These are phyloP conservation scores for Glaucopsyche alexis DNA, from an alignment of 2,888 invertebrate genomes.

Conservation along the genomic window DNA sequence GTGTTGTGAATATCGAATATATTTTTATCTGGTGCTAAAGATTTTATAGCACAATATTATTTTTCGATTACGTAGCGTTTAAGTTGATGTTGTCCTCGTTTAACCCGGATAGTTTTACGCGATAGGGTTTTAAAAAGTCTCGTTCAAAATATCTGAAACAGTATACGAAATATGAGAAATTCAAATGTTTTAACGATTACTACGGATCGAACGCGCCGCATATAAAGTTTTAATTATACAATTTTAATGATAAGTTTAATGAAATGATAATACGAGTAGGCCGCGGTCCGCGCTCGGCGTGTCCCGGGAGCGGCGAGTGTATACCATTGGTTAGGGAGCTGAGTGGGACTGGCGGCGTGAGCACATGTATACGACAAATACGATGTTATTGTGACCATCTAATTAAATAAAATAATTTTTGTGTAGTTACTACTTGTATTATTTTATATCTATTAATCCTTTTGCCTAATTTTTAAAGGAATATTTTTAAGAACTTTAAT, in stretches of 20 bases:
- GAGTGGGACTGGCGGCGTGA: slow-evolving; percentile 62
- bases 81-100: slow-evolving; percentile 49
- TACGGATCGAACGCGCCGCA: slow-evolving; percentile 29
- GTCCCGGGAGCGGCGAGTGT: neutral
- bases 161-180: slow-evolving; percentile 72
- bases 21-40: slow-evolving; percentile 65
- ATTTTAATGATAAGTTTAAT: slow-evolving; percentile 40
- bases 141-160: slow-evolving; percentile 77
- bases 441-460: slow-evolving; percentile 40
- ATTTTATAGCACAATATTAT: slow-evolving; percentile 60
- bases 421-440: slow-evolving; percentile 66
- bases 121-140: slow-evolving; percentile 72
- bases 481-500: neutral
- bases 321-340: neutral
- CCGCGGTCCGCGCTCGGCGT: slow-evolving; percentile 19
- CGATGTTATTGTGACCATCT: slow-evolving; percentile 78
- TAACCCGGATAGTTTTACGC: slow-evolving; percentile 49
- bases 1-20: slow-evolving; percentile 68
- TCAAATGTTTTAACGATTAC: slow-evolving; percentile 33
- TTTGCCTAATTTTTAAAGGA: neutral
- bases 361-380: slow-evolving; percentile 76
- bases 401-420: slow-evolving; percentile 77
- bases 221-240: slow-evolving; percentile 38
- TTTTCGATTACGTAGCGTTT: slow-evolving; percentile 56
- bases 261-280: slow-evolving; percentile 31